Evolutionary conservation across 2,797 vertebrate genomes (phyloP), one percentile per base, ranked within the genome.

Genomic region (Rhodeus uyekii): DNA sequence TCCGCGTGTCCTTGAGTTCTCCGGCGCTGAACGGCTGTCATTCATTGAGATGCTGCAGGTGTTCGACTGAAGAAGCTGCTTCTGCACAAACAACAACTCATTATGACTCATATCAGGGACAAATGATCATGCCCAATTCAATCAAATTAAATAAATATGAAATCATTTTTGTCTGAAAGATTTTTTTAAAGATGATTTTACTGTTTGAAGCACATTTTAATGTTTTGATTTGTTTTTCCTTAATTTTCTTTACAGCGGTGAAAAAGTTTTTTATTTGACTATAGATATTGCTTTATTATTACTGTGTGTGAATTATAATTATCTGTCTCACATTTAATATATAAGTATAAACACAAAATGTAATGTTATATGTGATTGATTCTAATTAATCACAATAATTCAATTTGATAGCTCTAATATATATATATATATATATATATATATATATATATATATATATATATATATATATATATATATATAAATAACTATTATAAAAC

Each of bases 1-100:
- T n/a, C 69, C 5, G 5, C 32, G 19, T 24, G 69, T 80, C 65
- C 68, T 42, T 76, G 10, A n/a, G 44, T 76, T 58, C 63, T 42
- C 29, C 3, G 8, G 34, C 3, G 50, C 36, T 18, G 32, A 58
- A 18, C n/a, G n/a, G 18, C 14, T 14, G n/a, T 58, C 50, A 6
- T 39, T 75, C n/a, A 13, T 4, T 22, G 29, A 34, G 46, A 19
- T 2, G 44, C 34, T 2, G 8, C 19, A n/a, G 19, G 19, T 65
- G 63, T 65, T 12, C 8, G 36, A 24, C 63, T 13, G 63, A 24
- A 67, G 36, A 24, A 38, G 9, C 34, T 16, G 22, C 38, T 0
- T 3, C 24, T 4, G n/a, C 38, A 42, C 13, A 68, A 8, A 27
- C 7, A 4, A n/a, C 38, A 44, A 16, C 0, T 22, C 1, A 64